Percentiles rank a stretch among this genome's conserved stretches.
Conservation (phyloP, 1,140 invertebrate genomes). For the Fopius arisanus region DNA sequence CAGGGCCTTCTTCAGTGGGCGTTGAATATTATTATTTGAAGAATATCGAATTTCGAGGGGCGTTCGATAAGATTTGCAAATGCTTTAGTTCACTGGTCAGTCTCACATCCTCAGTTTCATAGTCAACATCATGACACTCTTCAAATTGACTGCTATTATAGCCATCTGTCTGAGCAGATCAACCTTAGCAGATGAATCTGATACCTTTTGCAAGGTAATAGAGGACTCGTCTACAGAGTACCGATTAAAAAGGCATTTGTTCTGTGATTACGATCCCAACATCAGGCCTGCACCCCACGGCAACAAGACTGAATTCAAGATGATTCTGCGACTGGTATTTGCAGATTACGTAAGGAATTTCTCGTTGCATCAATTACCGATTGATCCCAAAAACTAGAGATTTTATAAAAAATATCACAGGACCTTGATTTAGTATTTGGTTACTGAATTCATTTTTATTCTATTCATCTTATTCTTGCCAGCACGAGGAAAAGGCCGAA, state of each 20-base stretch:
- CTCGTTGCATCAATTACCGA: no score
- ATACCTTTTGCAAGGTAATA: slow-evolving; percentile 42
- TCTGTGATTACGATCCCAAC: slow-evolving; percentile 55
- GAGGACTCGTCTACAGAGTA: slow-evolving; percentile 30
- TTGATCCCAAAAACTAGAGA: no score
- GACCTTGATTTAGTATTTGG: no score
- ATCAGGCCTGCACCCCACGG: neutral
- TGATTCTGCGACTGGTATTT: neutral
- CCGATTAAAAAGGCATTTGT: slow-evolving; percentile 37
- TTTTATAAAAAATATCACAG: no score
- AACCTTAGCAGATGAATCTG: neutral
- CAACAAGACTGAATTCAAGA: neutral
- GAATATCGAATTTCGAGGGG: neutral
- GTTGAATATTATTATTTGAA: neutral
- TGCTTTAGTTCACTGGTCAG: neutral
- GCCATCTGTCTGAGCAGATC: neutral
- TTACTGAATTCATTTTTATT: no score
- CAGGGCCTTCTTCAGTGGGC: neutral
- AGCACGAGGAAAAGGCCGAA: neutral
- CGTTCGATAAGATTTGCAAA: neutral
- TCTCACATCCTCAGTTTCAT: neutral
- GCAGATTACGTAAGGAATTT: neutral
- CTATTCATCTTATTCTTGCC: neutral
- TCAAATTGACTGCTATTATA: neutral
- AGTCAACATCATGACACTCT: neutral